Evolutionary conservation across 2,797 vertebrate species (phyloP), one percentile per base, ranked within the genome.

Genomic region (Sebastes hubbsi): DNA sequence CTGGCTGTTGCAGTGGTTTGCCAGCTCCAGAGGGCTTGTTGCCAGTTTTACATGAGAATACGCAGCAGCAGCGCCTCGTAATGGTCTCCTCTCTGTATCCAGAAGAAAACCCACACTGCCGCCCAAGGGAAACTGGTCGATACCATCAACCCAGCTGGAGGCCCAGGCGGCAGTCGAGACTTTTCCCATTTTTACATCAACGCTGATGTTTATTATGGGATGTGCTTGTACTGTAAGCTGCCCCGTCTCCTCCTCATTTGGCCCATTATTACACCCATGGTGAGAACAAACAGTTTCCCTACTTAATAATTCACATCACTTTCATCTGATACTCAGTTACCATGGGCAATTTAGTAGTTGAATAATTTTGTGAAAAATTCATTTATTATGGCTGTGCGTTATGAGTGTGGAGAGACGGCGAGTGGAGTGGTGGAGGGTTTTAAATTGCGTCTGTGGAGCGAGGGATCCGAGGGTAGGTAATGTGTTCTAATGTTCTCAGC

Each of bases 321-420:
- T 97, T 98, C 97, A 97, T 98, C 97, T 97, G 97, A 98, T 98
- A 98, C 98, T 98, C 97, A 94, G 96, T 98, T 98, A 99, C 98
- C 97, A 97, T 97, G 98, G 98, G 97, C 98, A 99, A 99, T 99
- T 99, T 99, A 99, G 98, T 98, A 98, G 98, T 99, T 99, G 98
- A 99, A 98, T 99, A 99, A 98, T 99, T 98, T 98, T 97, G 96
- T 97, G 96, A 98, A 97, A 98, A 98, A 97, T 97, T 97, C 96
- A 97, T 98, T 98, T 97, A 97, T 99, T 98, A 97, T 97, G 95
- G 92, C 96, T 94, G 95, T 91, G 96, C 96, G 95, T 98, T 99
- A 98, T 97, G 97, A 98, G 98, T 98, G 97, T 96, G 97, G 94
- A 95, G 96, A 97, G 97, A 97, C 94, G 96, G 95, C 96, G 97